A percentile compares a stretch with the other conserved stretches of the same genome.
These are phyloP conservation scores for Lordiphosa collinella DNA, from an alignment of 1,140 invertebrate species.

Conservation along the genomic window DNA sequence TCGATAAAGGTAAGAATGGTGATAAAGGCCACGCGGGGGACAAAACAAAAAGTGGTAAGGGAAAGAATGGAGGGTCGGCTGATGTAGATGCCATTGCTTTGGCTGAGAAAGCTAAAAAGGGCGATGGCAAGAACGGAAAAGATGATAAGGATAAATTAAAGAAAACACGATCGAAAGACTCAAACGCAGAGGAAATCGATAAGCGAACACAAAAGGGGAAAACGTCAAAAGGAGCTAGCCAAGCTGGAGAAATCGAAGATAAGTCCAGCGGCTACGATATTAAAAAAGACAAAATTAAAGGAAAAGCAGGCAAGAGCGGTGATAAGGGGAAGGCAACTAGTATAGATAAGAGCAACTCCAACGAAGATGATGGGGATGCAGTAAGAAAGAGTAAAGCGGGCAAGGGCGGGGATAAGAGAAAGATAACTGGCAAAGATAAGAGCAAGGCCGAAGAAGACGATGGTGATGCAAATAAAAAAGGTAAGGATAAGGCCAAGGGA, in stretches of 20 bases:
- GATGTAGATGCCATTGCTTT: neutral
- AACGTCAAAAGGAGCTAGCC: neutral
- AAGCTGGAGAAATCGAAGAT: neutral
- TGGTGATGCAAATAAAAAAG: neutral
- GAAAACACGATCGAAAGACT: neutral
- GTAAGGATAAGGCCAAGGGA: neutral
- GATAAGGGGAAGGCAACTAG: neutral
- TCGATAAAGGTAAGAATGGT: too few relatives aligned
- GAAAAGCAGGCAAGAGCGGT: neutral
- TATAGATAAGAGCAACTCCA: neutral
- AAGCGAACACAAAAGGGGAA: neutral
- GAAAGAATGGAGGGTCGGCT: neutral
- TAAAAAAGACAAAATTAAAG: neutral
- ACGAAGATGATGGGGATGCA: neutral
- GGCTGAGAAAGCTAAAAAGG: neutral
- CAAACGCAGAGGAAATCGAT: neutral
- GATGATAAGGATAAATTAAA: neutral
- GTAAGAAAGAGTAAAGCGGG: conserved; percentile 1
- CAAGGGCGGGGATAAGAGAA: neutral
- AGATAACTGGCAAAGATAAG: neutral
- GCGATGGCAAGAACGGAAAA: neutral
- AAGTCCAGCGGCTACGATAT: conserved; percentile 1
- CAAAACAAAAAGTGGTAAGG: conserved; percentile 1
- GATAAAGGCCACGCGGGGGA: neutral
- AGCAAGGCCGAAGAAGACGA: neutral